Conservation (phyloP, 1,140 invertebrate species). For the Drosophila kepulauana region DNA sequence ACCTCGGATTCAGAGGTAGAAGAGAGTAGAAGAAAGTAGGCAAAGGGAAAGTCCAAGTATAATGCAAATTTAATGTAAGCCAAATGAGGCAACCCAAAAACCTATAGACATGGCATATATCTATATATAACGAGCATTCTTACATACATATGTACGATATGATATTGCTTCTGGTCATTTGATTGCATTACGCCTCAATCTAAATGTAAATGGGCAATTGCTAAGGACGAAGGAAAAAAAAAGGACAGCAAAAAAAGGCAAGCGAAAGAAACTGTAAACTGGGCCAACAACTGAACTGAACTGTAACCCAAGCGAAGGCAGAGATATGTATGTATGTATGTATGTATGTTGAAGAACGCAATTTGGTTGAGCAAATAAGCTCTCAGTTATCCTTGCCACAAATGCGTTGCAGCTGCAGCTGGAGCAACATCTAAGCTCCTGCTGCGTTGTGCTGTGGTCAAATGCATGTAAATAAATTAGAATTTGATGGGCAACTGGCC, state of each 20-base stretch:
- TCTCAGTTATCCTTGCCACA: conserved; percentile 39
- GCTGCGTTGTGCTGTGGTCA: conserved; percentile 1
- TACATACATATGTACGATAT: conserved; percentile 12
- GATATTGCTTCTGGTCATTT: conserved; percentile 48
- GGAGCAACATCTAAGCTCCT: background rate
- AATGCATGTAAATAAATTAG: conserved; percentile 81
- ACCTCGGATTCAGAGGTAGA: background rate
- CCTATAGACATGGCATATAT: background rate
- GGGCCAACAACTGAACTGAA: conserved; percentile 38
- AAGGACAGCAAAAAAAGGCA: conserved; percentile 13
- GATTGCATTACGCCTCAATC: conserved; percentile 64
- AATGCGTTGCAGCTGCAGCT: conserved; percentile 36
- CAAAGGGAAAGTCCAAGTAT: background rate
- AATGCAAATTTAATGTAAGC: conserved; percentile 48
- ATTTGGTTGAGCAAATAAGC: conserved; percentile 41
- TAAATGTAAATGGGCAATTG: conserved; percentile 79
- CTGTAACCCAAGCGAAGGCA: conserved; percentile 1
- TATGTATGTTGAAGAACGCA: conserved; percentile 2
- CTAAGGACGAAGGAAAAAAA: conserved; percentile 14
- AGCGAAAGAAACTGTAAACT: conserved; percentile 51
- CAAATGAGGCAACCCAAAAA: conserved; percentile 36
- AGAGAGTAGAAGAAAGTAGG: background rate
- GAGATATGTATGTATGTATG: no score
- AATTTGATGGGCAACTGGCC: conserved; percentile 53
- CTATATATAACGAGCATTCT: background rate